Conservation (phyloP, 2,797 vertebrate genomes). For the Diceros bicornis region DNA sequence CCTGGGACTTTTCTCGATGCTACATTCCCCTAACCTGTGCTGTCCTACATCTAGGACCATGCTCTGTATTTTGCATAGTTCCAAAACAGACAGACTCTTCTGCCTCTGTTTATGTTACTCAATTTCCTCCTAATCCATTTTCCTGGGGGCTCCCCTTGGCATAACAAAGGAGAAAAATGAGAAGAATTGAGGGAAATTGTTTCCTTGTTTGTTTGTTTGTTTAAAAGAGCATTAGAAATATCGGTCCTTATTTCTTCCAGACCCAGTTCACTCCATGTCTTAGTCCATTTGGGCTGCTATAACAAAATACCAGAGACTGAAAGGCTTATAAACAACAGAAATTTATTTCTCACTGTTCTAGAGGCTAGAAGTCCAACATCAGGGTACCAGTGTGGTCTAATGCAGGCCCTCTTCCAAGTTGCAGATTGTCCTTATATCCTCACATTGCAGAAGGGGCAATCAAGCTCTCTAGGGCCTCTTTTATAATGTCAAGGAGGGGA, state of each 20-base stretch:
- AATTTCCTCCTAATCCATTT: background rate
- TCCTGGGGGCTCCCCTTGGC: background rate
- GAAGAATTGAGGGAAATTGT: background rate
- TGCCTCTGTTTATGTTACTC: background rate
- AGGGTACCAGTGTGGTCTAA: too few species aligned
- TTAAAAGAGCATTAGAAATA: slow-evolving; percentile 23
- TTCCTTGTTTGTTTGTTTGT: background rate
- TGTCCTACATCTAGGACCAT: background rate
- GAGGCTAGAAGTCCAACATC: too few species aligned
- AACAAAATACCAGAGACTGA: background rate
- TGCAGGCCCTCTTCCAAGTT: too few species aligned
- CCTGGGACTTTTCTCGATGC: background rate
- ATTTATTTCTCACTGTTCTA: background rate
- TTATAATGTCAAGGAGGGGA: background rate
- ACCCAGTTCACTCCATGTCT: background rate
- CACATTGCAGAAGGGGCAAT: background rate
- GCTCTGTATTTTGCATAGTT: background rate
- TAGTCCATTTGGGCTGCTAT: background rate
- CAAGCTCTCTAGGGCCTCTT: background rate
- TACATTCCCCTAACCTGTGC: background rate
- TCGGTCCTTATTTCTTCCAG: background rate
- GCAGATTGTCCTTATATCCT: background rate
- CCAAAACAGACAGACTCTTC: background rate
- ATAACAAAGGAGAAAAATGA: background rate
- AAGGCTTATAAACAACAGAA: background rate